Conservation (phyloP, 2,888 invertebrate species). For the Steinernema carpocapsae region DNA sequence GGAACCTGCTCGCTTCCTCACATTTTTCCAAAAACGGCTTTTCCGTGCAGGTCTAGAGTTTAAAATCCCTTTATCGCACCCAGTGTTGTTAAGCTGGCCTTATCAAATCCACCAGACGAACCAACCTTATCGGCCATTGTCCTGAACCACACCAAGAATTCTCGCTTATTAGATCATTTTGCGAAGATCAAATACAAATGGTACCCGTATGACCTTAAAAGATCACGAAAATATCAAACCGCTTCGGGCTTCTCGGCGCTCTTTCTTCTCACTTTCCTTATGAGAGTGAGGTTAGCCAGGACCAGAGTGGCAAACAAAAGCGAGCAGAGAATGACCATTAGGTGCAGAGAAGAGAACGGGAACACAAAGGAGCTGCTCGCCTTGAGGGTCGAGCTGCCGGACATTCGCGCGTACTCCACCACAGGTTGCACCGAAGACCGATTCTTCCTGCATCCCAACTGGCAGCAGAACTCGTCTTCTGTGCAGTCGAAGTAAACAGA, state of each 20-base stretch:
- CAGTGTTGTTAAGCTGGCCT: too few relatives aligned
- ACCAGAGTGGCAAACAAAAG: neutral
- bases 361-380: neutral
- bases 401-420: neutral
- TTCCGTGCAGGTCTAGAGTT: too few relatives aligned
- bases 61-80: too few relatives aligned
- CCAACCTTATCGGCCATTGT: too few relatives aligned
- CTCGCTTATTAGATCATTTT: too few relatives aligned
- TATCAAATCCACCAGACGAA: too few relatives aligned
- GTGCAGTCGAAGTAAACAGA: constrained; percentile 27
- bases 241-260: neutral
- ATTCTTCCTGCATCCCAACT: constrained; percentile 6
- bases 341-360: neutral
- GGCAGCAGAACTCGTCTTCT: constrained; percentile 18
- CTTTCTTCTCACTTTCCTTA: neutral
- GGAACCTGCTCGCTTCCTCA: too few relatives aligned
- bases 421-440: neutral
- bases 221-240: neutral
- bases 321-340: neutral
- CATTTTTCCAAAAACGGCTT: too few relatives aligned
- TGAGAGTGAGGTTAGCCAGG: neutral
- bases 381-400: neutral
- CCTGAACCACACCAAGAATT: too few relatives aligned
- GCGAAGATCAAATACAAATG: neutral
- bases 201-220: constrained; percentile 5